These are phyloP conservation scores for Popillia japonica DNA, from an alignment of 1,140 invertebrate species.

Conservation along the genomic window DNA sequence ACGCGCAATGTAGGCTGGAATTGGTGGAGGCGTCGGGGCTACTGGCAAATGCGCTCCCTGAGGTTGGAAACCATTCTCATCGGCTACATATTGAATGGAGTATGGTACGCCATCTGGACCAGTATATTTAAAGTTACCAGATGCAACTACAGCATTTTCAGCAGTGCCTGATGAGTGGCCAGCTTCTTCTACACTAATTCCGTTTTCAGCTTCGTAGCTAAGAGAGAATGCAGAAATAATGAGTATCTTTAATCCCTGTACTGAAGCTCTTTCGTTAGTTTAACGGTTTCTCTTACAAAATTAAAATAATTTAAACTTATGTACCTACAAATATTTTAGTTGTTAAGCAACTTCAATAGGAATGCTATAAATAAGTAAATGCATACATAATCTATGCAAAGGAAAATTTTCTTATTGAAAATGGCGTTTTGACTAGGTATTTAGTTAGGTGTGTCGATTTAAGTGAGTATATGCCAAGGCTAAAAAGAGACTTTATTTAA, in stretches of 20 bases:
- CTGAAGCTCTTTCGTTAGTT: too few relatives aligned
- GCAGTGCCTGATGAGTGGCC: not conserved
- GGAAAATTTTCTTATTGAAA: too few relatives aligned
- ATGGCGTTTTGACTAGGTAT: too few relatives aligned
- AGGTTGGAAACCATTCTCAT: conserved; percentile 67
- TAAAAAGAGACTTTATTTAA: not conserved
- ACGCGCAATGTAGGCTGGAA: conserved; percentile 57
- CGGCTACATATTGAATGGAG: conserved; percentile 64
- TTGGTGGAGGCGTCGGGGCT: conserved; percentile 63
- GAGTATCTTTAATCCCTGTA: too few relatives aligned
- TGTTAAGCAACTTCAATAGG: too few relatives aligned
- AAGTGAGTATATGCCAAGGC: not conserved
- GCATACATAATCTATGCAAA: too few relatives aligned
- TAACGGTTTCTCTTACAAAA: not conserved
- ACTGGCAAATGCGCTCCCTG: conserved; percentile 65
- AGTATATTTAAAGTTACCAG: conserved; percentile 62
- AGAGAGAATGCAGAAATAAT: not conserved
- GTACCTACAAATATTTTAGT: too few relatives aligned
- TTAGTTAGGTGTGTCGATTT: too few relatives aligned
- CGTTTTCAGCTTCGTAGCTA: conserved; percentile 27
- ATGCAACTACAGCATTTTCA: conserved; percentile 55
- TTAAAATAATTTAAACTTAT: not conserved
- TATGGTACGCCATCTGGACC: conserved; percentile 65
- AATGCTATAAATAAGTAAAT: too few relatives aligned
- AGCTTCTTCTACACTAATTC: conserved; percentile 3